Percentiles rank a stretch among this genome's conserved stretches.
These are phyloP conservation scores for Salpingus planirostris DNA, from an alignment of 2,888 invertebrate genomes.

Conservation along the genomic window DNA sequence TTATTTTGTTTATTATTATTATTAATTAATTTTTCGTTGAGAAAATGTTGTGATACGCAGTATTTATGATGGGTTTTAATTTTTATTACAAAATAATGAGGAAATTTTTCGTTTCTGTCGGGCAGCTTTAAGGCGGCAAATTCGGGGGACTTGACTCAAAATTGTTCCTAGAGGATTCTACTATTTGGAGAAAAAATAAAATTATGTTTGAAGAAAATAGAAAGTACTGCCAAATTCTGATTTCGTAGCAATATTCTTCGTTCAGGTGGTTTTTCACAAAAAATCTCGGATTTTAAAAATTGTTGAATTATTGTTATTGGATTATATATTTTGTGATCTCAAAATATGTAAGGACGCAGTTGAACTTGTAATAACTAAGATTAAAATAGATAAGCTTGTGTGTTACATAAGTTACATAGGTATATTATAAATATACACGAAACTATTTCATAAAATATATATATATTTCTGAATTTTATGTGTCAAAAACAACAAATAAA, in stretches of 20 bases:
- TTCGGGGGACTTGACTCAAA: too few species aligned
- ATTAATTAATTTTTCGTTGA: slow-evolving; percentile 1
- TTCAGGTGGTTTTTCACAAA: too few species aligned
- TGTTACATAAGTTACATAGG: slow-evolving; percentile 19
- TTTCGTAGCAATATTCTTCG: too few species aligned
- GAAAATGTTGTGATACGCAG: background rate
- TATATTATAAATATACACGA: slow-evolving; percentile 33
- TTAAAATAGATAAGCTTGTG: slow-evolving; percentile 22
- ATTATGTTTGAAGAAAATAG: too few species aligned
- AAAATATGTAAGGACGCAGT: slow-evolving; percentile 41
- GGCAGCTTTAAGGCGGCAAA: too few species aligned
- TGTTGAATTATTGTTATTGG: too few species aligned
- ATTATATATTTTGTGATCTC: slow-evolving; percentile 44
- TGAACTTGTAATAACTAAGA: slow-evolving; percentile 31
- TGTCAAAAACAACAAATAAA: slow-evolving; percentile 40
- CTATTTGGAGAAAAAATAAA: too few species aligned
- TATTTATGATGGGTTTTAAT: too few species aligned
- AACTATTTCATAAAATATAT: slow-evolving; percentile 38
- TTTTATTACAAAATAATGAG: too few species aligned
- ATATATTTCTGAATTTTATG: slow-evolving; percentile 44
- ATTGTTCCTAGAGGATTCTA: too few species aligned
- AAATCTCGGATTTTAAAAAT: slow-evolving; percentile 13
- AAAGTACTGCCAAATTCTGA: too few species aligned
- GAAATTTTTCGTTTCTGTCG: too few species aligned
- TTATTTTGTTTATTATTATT: slow-evolving; percentile 22